These are phyloP conservation scores for Tholera decimalis DNA, from an alignment of 2,888 invertebrate genomes.

Conservation along the genomic window DNA sequence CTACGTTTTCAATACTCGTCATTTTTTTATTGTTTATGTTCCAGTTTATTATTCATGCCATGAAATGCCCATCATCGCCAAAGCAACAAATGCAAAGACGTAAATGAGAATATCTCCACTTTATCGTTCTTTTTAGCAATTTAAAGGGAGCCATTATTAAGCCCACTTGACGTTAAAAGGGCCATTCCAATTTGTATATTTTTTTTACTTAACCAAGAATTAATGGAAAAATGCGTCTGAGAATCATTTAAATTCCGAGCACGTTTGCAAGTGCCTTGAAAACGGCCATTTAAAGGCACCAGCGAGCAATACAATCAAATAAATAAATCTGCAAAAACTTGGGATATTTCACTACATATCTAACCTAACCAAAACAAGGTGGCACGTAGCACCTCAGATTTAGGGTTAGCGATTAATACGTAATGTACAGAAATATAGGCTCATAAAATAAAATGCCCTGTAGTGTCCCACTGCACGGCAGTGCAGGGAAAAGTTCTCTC, in stretches of 20 bases:
- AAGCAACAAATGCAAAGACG: not conserved
- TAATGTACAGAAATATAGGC: constrained; percentile 17
- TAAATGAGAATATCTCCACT: not conserved
- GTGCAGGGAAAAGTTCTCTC: too few relatives aligned
- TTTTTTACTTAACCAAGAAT: constrained; percentile 32
- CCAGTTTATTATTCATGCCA: too few relatives aligned
- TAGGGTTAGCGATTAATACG: constrained; percentile 38
- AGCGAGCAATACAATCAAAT: constrained; percentile 60
- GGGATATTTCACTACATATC: constrained; percentile 56
- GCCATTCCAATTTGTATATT: constrained; percentile 38
- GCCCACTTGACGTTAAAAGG: not conserved
- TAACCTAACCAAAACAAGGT: constrained; percentile 63
- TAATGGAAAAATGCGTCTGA: constrained; percentile 23
- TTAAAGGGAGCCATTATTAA: not conserved
- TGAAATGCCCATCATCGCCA: not conserved
- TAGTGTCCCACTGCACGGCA: too few relatives aligned
- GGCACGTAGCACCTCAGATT: constrained; percentile 33
- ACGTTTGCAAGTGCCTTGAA: constrained; percentile 52
- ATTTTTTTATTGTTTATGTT: too few relatives aligned
- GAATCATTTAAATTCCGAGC: constrained; percentile 49
- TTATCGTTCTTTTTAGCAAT: not conserved
- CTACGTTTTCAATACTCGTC: too few relatives aligned
- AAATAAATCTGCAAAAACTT: constrained; percentile 66
- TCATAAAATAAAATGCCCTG: not conserved
- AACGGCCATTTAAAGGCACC: constrained; percentile 54